These are phyloP conservation scores for Crocuta crocuta DNA, from an alignment of 2,113 vertebrate genomes.

Conservation along the genomic window DNA sequence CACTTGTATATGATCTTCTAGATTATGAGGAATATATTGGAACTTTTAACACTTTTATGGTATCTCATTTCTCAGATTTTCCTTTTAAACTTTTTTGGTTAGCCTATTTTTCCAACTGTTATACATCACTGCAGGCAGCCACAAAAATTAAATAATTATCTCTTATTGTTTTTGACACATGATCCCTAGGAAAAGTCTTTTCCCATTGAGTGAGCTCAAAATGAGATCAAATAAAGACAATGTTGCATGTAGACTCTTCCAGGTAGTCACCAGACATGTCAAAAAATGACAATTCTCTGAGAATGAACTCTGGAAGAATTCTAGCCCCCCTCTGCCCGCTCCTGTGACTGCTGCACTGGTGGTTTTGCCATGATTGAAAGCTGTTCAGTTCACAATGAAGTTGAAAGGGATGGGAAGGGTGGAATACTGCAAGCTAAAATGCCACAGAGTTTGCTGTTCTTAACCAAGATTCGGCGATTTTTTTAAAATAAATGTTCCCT, in stretches of 20 bases:
- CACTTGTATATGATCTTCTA: not conserved
- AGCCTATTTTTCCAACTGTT: not conserved
- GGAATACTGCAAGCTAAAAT: not conserved
- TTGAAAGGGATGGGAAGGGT: not conserved
- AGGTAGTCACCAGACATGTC: not conserved
- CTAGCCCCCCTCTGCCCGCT: not conserved
- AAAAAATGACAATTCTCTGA: not conserved
- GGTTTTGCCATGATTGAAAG: not conserved
- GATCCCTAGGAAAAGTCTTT: not conserved
- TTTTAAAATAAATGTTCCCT: not conserved
- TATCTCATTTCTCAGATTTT: not conserved
- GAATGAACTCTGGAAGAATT: not conserved
- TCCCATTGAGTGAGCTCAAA: not conserved
- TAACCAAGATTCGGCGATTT: not conserved
- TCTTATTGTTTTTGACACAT: constrained; percentile 19
- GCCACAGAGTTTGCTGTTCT: not conserved
- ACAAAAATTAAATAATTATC: not conserved
- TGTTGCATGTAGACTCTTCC: not conserved
- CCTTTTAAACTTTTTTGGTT: not conserved
- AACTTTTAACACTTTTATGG: not conserved
- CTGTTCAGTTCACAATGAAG: not conserved
- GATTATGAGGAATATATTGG: not conserved
- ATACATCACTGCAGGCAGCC: not conserved
- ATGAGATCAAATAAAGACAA: not conserved
- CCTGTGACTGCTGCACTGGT: not conserved